phyloP scores from a whole-genome alignment of 2,797 vertebrate species.

The Etheostoma nigrum region DNA sequence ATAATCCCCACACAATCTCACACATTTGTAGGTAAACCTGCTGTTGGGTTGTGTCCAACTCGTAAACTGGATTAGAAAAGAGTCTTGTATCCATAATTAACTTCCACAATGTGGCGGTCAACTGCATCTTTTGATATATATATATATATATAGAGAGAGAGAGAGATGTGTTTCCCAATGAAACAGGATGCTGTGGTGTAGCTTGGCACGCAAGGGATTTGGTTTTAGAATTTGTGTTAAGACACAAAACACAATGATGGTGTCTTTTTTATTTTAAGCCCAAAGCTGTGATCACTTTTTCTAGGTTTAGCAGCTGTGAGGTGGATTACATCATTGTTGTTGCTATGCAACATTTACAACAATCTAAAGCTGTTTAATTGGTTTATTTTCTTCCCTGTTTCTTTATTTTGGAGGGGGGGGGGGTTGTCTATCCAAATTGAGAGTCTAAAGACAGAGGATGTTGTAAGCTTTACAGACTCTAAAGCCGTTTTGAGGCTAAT shows the following conservation, averaged over 20 bases:
- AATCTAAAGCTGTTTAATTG: neutral
- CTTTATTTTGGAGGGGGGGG: too few relatives aligned
- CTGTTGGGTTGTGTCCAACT: neutral
- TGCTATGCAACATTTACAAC: neutral
- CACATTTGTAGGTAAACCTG: neutral
- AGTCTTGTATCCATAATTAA: constrained; percentile 2
- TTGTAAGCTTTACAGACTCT: neutral
- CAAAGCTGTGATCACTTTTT: neutral
- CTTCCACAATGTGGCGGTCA: neutral
- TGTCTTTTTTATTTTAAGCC: neutral
- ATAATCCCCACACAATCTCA: constrained; percentile 1
- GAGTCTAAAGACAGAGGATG: neutral
- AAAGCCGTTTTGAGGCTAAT: neutral
- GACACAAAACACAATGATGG: neutral
- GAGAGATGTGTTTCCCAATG: neutral
- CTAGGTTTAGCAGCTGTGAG: neutral
- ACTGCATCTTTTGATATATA: neutral
- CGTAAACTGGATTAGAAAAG: neutral
- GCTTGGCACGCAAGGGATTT: neutral
- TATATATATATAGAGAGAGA: too few relatives aligned
- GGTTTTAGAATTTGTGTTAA: neutral
- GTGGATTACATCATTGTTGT: constrained; percentile 3
- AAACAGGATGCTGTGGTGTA: neutral
- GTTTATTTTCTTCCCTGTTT: neutral
- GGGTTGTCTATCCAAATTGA: neutral